These are phyloP conservation scores for Aporophyla lueneburgensis DNA, from an alignment of 2,888 invertebrate species.

Conservation along the genomic window DNA sequence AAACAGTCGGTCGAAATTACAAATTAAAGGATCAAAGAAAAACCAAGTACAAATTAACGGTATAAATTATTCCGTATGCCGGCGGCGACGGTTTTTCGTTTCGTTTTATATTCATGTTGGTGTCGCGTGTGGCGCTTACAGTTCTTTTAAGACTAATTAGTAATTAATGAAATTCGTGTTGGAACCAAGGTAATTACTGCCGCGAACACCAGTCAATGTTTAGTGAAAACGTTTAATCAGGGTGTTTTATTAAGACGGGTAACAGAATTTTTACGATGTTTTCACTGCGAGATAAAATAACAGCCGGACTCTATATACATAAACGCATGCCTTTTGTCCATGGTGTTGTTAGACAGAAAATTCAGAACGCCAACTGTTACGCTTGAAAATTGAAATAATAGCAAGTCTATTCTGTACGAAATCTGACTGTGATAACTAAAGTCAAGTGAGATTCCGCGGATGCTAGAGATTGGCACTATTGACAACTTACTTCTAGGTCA, in stretches of 20 bases:
- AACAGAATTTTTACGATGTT: background rate
- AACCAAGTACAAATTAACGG: conserved; percentile 31
- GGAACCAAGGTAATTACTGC: conserved; percentile 20
- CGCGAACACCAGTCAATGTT: conserved; percentile 15
- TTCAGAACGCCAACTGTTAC: no score
- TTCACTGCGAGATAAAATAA: background rate
- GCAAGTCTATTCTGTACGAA: background rate
- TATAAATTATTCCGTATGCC: conserved; percentile 49
- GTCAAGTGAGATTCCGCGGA: background rate
- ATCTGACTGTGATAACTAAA: background rate
- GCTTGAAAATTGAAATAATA: no score
- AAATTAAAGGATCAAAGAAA: conserved; percentile 50
- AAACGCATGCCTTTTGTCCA: no score
- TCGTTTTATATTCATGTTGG: conserved; percentile 27
- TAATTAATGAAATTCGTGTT: conserved; percentile 55
- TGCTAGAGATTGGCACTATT: background rate
- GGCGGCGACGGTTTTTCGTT: conserved; percentile 14
- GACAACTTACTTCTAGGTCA: background rate
- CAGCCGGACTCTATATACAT: no score
- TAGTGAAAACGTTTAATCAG: conserved; percentile 18
- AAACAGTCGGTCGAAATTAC: conserved; percentile 23
- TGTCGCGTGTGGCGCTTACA: conserved; percentile 44
- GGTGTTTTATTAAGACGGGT: background rate
- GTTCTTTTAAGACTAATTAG: conserved; percentile 17
- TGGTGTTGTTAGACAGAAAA: no score